Evolutionary conservation across 2,797 vertebrate species (phyloP), one percentile per base, ranked within the genome.

Genomic region (Cossypha niveicapilla): DNA sequence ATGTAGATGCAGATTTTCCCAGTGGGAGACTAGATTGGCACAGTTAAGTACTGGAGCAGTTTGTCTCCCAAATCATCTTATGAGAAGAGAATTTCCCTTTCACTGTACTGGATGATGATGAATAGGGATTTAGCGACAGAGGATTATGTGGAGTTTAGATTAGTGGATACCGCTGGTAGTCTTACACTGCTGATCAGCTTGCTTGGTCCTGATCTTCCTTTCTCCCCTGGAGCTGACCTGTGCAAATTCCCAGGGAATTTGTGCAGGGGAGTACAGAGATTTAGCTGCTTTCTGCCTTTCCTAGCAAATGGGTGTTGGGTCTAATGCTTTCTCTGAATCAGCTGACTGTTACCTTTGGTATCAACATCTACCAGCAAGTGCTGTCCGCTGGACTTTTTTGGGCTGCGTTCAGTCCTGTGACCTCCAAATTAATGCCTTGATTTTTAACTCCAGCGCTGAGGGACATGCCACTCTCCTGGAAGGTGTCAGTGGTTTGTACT

Each of bases 51-150:
- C 39, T 79, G 65, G 65, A 77, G 24, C 44, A 30, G 84, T 89
- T 91, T 87, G 92, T 91, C 68, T 96, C 72, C 77, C 47, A 67
- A 44, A 92, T 94, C 78, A 56, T 89, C 54, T 54, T 78, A 45
- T 54, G 75, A 68, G 86, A 61, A 44, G 23, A 88, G 88, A 88
- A 58, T 71, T 96, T 61, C 71, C 48, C 86, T 89, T 87, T 92
- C 68, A 23, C 76, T 84, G 54, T 23, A 2, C 74, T 37, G 30
- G 19, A 2, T 30, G 81, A 15, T 23, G 77, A 45, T 86, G 72
- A 93, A 77, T 61, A 50, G 65, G 68, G 92, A 71, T 92, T 92
- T 72, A 51, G 61, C 5, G 0, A 57, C n/a, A 67, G 34, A 92
- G 86, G 72, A 85, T 94, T 80, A 72, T 7, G 54, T 47, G 58